Conservation (phyloP, 1,140 invertebrate species). For the Apis cerana region DNA sequence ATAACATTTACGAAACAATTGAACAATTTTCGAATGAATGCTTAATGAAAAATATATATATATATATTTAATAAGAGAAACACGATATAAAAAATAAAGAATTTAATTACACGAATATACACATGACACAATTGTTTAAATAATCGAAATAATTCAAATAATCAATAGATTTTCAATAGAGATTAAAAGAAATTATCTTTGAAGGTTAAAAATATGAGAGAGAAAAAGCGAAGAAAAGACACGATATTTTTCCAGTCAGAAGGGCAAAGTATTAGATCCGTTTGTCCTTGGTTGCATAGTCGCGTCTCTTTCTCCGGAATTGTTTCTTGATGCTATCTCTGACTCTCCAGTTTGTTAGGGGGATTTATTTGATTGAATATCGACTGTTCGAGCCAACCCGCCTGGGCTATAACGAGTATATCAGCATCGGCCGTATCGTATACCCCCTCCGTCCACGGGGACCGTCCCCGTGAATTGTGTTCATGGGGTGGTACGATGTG, state of each 20-base stretch:
- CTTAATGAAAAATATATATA: too few relatives aligned
- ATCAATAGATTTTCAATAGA: too few relatives aligned
- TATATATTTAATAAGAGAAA: too few relatives aligned
- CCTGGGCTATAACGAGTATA: constrained; percentile 58
- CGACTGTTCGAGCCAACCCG: constrained; percentile 58
- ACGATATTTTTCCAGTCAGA: background rate
- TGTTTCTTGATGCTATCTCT: constrained; percentile 74
- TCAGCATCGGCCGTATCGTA: constrained; percentile 57
- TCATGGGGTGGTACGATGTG: background rate
- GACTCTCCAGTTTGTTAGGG: constrained; percentile 74
- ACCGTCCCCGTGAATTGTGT: constrained; percentile 32
- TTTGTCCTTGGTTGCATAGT: background rate
- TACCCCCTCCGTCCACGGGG: constrained; percentile 33
- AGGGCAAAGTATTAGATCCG: constrained; percentile 16
- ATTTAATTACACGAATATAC: too few relatives aligned
- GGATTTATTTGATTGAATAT: constrained; percentile 77
- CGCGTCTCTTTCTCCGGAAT: constrained; percentile 39
- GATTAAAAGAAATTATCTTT: too few relatives aligned
- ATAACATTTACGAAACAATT: too few relatives aligned
- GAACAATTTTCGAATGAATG: too few relatives aligned
- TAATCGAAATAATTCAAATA: too few relatives aligned
- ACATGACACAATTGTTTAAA: too few relatives aligned
- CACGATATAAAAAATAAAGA: too few relatives aligned
- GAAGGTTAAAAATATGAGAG: too few relatives aligned
- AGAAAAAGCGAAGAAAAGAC: too few relatives aligned